Evolutionary conservation across 1,140 invertebrate species (phyloP), one percentile per base, ranked within the genome.

Genomic region (Oreohelix idahoensis): DNA sequence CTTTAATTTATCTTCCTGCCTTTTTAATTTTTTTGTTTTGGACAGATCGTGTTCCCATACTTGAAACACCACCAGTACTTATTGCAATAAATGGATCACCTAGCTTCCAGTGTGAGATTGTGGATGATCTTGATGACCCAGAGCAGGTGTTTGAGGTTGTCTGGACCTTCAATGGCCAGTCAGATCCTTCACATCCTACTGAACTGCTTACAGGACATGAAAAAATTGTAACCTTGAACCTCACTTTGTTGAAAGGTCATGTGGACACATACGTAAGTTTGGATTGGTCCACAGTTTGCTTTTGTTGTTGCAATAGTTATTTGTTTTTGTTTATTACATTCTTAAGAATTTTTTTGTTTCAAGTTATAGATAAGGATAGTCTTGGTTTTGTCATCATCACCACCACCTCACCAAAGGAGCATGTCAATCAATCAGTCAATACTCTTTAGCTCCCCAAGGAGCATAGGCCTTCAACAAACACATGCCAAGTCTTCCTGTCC

Each of bases 131-230:
- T 23, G 15, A 58, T 58, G 53, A 58, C 53, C 53, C 53, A 58
- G 53, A 58, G 74, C 84, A 84, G 20, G 78, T 58, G 17, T 87
- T 87, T 45, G 81, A 81, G 38, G 86, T 87, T n/a, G 76, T 80
- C n/a, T 87, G 84, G 86, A 87, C 83, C 20, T 82, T 84, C 26
- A 83, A 85, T 77, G 84, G 83, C 0, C 10, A 79, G 5, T 51
- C 53, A 8, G 79, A 84, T n/a, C 53, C 84, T 29, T 38, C 26
- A 23, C 79, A 69, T 26, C 45, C 76, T 13, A 26, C 42, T 11
- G 73, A 80, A 5, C 35, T 84, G 1, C 66, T 85, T 39, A 83
- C 38, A 0, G 83, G 81, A 13, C 78, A 85, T 32, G 38, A 79
- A 0, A 69, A 83, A 66, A 75, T 77, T 45, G 83, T 84, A 23